phyloP scores from a whole-genome alignment of 2,797 vertebrate species.

The Anomalospiza imberbis region DNA sequence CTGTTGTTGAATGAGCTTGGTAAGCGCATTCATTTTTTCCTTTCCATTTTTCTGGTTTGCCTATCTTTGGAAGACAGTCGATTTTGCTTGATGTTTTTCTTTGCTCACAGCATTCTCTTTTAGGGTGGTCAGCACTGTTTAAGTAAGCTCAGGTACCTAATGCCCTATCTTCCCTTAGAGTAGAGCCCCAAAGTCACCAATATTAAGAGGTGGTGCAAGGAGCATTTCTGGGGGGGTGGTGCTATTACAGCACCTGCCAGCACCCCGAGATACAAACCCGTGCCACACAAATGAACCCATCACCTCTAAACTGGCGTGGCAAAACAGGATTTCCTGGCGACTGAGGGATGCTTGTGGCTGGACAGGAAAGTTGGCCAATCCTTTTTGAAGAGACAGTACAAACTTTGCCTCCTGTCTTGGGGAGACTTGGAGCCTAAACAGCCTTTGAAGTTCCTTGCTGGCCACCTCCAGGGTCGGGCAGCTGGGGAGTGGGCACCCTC shows the following conservation, averaged over 20 bases:
- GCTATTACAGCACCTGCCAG: background rate
- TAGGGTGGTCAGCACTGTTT: conserved; percentile 15
- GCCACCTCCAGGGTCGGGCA: background rate
- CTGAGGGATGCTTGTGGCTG: background rate
- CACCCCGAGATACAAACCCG: background rate
- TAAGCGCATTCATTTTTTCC: conserved; percentile 78
- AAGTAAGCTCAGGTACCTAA: conserved; percentile 9
- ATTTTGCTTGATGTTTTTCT: conserved; percentile 30
- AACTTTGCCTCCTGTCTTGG: background rate
- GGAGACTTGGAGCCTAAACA: background rate
- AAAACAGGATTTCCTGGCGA: background rate
- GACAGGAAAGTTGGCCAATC: background rate
- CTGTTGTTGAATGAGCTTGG: conserved; percentile 87
- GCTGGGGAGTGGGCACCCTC: background rate
- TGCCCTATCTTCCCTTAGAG: background rate
- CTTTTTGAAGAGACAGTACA: background rate
- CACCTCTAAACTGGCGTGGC: background rate
- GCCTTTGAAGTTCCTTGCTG: background rate
- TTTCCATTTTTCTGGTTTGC: conserved; percentile 59
- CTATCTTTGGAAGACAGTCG: background rate
- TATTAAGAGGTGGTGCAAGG: fast-evolving
- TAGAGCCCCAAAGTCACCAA: background rate
- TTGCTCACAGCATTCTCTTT: conserved; percentile 22
- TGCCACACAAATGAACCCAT: background rate
- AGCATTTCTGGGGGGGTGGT: background rate